phyloP scores from a whole-genome alignment of 2,888 invertebrate genomes.

The Harpagoxenus sublaevis region DNA sequence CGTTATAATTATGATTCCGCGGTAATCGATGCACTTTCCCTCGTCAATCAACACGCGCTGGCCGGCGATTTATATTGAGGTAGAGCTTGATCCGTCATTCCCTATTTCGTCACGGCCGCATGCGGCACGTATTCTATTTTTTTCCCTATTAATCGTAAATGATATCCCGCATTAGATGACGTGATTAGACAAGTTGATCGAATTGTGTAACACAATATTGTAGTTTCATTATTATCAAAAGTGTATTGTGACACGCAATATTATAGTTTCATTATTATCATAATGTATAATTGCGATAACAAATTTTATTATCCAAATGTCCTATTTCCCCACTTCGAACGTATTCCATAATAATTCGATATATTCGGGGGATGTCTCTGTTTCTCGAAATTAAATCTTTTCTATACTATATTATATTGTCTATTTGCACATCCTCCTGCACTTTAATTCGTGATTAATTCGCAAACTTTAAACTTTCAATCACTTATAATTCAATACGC shows the following conservation, averaged over 20 bases:
- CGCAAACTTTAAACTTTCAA: neutral
- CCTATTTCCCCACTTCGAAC: neutral
- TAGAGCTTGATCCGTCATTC: constrained; percentile 29
- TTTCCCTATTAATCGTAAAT: constrained; percentile 10
- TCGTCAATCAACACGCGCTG: constrained; percentile 35
- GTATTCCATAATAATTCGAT: neutral
- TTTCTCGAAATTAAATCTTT: neutral
- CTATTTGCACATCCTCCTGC: too few species aligned
- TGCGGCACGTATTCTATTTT: constrained; percentile 15
- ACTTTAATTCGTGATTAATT: neutral
- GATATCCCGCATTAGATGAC: constrained; percentile 7
- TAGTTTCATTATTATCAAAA: constrained; percentile 6
- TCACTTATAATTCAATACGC: neutral
- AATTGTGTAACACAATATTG: neutral
- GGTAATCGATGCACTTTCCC: constrained; percentile 59
- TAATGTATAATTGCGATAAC: neutral
- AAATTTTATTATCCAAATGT: neutral
- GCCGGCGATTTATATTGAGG: constrained; percentile 52
- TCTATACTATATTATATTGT: neutral
- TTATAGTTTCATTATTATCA: constrained; percentile 1
- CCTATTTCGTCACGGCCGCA: constrained; percentile 45
- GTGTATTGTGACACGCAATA: neutral
- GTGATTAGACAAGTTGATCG: neutral
- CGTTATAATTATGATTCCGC: constrained; percentile 61
- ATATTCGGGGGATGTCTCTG: neutral